Evolutionary conservation across 2,888 invertebrate species (phyloP), one percentile per base, ranked within the genome.

Genomic region (Saturnia japonica): DNA sequence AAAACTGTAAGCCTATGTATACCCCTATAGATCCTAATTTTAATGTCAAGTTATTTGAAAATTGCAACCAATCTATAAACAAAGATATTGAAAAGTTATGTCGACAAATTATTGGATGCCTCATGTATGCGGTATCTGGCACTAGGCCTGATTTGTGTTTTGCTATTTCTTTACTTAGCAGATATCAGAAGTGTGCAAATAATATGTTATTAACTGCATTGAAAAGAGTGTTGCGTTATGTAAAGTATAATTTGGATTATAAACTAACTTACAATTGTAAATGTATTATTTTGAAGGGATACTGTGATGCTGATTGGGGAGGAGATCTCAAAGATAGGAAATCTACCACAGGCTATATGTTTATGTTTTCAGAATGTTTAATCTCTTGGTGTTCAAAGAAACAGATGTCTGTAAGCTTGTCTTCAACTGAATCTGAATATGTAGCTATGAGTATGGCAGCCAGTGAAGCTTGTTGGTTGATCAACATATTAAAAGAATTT

Each of bases 391-490:
- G 75, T 69, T 77, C 76, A 2, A 77, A 75, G 42, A 78, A 78
- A 57, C 79, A 81, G 71, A n/a, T 14, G 12, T 72, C 72, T 73
- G 78, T 80, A 7, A 74, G 74, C 68, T 67, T 79, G 22, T 81
- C 80, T 57, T 79, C 78, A 19, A 78, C 77, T 11, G 79, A 79
- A 67, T 67, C 78, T 11, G 78, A 79, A 45, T 79, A 77, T 75
- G 72, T 79, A 16, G 71, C 77, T 1, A 42, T 77, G 7, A 77
- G 76, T 70, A 76, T 76, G 76, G 76, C 77, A 54, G 69, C 68
- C 4, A 72, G 72, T 72, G 78, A 34, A 34, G 34, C 34, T 34
- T 34, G 34, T 34, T 34, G 34, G 34, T 34, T 34, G 34, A 34
- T 34, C 6, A 34, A 34, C 34, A 4, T 34, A 34, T 34, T 34